These are phyloP conservation scores for Neomorphus geoffroyi DNA, from an alignment of 2,797 vertebrate species.

Conservation along the genomic window DNA sequence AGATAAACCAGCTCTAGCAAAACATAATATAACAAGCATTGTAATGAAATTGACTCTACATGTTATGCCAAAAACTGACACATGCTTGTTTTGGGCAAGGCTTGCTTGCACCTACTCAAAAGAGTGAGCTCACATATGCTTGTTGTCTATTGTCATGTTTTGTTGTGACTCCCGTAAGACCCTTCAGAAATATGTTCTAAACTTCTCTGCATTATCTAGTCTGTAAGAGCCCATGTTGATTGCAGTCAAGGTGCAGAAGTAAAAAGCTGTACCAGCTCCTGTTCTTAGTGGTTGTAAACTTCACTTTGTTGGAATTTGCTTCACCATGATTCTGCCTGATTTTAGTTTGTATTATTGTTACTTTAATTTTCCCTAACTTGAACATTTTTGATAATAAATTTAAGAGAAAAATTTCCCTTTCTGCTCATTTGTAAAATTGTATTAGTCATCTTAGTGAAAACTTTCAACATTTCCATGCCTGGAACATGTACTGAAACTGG, in stretches of 20 bases:
- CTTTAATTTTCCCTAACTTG: neutral
- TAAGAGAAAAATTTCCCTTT: neutral
- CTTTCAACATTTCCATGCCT: neutral
- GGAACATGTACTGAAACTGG: fast-evolving
- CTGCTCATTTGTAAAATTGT: neutral
- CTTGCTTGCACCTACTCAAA: neutral
- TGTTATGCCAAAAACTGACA: neutral
- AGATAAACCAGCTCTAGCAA: neutral
- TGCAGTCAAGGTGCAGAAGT: neutral
- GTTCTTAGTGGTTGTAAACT: neutral
- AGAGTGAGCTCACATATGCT: neutral
- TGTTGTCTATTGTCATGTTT: neutral
- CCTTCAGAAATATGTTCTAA: neutral
- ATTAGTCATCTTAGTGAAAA: neutral
- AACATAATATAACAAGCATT: neutral
- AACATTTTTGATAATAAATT: neutral
- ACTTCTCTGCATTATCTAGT: neutral
- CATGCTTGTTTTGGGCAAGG: neutral
- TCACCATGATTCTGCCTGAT: neutral
- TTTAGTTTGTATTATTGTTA: neutral
- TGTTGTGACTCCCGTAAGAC: neutral
- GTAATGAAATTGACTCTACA: neutral
- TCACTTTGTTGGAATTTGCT: neutral
- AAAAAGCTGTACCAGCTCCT: neutral
- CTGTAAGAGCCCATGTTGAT: neutral